These are phyloP conservation scores for Pithys albifrons DNA, from an alignment of 2,113 vertebrate species.

Conservation along the genomic window DNA sequence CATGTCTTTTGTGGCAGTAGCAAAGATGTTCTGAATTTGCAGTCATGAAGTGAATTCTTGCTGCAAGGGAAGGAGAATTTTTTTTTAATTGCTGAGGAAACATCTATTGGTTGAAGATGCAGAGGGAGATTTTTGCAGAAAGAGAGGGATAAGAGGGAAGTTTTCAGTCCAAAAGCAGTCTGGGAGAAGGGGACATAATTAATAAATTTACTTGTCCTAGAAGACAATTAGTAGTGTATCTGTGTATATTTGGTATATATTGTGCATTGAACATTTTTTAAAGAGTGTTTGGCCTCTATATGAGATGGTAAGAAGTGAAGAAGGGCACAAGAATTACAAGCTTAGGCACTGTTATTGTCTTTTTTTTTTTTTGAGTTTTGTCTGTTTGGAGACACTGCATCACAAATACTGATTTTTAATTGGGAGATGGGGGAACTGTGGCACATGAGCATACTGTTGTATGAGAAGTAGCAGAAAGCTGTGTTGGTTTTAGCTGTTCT, in stretches of 20 bases:
- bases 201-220: neutral
- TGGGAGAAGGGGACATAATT: neutral
- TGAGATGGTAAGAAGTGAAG: neutral
- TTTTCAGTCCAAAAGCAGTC: neutral
- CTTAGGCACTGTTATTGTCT: neutral
- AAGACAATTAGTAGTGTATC: neutral
- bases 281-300: neutral
- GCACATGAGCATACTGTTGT: neutral
- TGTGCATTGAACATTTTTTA: neutral
- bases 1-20: neutral
- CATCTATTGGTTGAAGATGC: neutral
- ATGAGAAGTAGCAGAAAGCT: neutral
- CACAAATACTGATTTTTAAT: neutral
- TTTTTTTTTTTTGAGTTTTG: neutral
- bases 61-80: neutral
- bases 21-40: neutral
- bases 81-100: neutral
- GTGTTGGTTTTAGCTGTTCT: neutral
- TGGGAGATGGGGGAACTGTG: neutral
- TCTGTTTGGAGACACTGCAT: neutral
- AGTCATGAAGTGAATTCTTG: neutral
- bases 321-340: neutral
- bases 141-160: neutral
- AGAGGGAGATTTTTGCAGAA: neutral
- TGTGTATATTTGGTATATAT: neutral